phyloP scores from a whole-genome alignment of 2,797 vertebrate species.

The Chloroceryle inda region DNA sequence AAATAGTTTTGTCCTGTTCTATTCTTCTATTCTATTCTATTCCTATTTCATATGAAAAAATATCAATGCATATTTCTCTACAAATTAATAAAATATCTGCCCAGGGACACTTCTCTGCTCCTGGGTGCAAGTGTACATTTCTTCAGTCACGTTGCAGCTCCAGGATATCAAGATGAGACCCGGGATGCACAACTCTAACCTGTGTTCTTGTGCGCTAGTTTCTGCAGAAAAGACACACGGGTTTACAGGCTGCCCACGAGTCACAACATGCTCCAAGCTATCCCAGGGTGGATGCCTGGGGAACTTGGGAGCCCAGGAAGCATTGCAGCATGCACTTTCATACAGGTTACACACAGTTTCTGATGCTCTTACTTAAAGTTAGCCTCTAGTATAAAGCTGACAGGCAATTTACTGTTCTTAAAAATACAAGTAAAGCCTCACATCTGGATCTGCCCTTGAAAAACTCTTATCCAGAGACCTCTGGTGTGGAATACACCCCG shows the following conservation, averaged over 20 bases:
- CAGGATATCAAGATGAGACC: neutral
- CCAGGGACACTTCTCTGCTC: neutral
- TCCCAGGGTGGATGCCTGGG: neutral
- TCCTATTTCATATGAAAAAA: neutral
- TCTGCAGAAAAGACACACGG: neutral
- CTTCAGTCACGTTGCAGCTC: neutral
- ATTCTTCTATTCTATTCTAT: neutral
- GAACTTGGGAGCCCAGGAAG: neutral
- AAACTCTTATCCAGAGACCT: neutral
- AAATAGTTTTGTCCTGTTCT: neutral
- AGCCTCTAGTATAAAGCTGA: neutral
- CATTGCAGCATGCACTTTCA: neutral
- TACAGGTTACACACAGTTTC: neutral
- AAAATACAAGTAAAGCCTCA: neutral
- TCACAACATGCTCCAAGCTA: neutral
- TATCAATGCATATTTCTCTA: neutral
- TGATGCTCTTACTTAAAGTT: neutral
- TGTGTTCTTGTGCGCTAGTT: neutral
- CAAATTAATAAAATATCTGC: neutral
- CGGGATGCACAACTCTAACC: neutral
- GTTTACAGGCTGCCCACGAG: neutral
- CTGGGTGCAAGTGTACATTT: neutral
- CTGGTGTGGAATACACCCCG: neutral
- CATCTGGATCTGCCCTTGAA: neutral
- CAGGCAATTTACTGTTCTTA: accelerated